phyloP scores from a whole-genome alignment of 2,797 vertebrate species.

The Microctenopoma lineatum region DNA sequence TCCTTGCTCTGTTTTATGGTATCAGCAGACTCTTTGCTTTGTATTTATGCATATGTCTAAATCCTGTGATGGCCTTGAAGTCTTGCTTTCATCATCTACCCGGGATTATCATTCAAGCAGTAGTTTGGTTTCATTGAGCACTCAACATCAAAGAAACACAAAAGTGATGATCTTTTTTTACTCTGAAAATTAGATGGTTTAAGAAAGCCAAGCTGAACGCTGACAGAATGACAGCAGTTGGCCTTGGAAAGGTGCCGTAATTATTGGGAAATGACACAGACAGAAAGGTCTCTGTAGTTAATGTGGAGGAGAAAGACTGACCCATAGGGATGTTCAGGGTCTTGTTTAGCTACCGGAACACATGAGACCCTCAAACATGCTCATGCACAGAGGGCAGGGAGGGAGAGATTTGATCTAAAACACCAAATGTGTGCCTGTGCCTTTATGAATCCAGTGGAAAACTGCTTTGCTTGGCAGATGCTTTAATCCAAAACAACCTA shows the following conservation, averaged over 20 bases:
- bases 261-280: slow-evolving; percentile 42
- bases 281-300: slow-evolving; percentile 35
- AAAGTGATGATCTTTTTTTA: slow-evolving; percentile 40
- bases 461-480: no score
- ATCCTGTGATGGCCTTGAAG: slow-evolving; percentile 24
- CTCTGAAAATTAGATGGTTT: slow-evolving; percentile 40
- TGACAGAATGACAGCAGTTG: slow-evolving; percentile 39
- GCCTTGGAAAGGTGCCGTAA: slow-evolving; percentile 42
- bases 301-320: slow-evolving; percentile 5
- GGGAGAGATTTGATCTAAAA: not conserved
- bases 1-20: not conserved
- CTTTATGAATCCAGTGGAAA: no score
- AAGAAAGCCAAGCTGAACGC: slow-evolving; percentile 33
- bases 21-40: slow-evolving; percentile 3
- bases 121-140: slow-evolving; percentile 40
- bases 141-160: slow-evolving; percentile 56
- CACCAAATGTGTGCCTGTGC: not conserved
- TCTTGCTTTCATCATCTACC: slow-evolving; percentile 43
- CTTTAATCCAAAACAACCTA: no score
- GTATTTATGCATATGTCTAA: slow-evolving; percentile 9
- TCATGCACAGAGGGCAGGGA: no score
- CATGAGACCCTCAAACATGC: no score
- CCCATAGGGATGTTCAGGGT: not conserved
- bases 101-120: slow-evolving; percentile 33
- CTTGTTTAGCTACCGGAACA: not conserved